Evolutionary conservation across 2,888 invertebrate genomes (phyloP), one percentile per base, ranked within the genome.

Genomic region (Drosophila parthenogenetica): DNA sequence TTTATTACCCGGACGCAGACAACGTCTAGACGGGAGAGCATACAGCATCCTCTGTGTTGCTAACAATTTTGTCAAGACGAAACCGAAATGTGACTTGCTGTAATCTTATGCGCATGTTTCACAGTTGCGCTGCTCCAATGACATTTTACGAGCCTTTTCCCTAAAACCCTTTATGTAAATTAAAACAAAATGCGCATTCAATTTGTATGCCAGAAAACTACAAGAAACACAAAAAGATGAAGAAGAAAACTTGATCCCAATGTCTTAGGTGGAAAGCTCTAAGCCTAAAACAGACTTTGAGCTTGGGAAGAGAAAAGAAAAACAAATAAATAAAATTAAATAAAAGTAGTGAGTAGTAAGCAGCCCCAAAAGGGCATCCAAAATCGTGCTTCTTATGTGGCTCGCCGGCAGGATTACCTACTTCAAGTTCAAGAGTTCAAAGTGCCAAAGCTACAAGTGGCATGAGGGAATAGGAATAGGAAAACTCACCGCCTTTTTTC

Each of bases 91-190:
- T 69, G 75, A 79, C 74, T 73, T 68, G 55, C 61, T 73, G 58
- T 67, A 78, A 78, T 74, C 69, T 75, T 63, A 73, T 60, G 79
- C 59, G 61, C 54, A 61, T 77, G 57, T 73, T 59, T 65, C n/a
- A 11, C 29, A 2, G 7, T 3, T n/a, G 46, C 51, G 60, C 57
- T 46, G 40, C 57, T 81, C 71, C 68, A 66, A 68, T 81, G 84
- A 72, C 77, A 77, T 84, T 81, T 84, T 81, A 81, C 81, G 84
- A 84, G 69, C 69, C 17, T 39, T 76, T 62, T 29, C 29, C 58
- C 65, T 65, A 66, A 29, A 74, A 77, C 84, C 84, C 80, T 81
- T 81, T 81, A 81, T 84, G 81, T 81, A 84, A 83, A 81, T 84
- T 71, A 84, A 83, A 73, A 84, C 71, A 69, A 75, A 82, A 81